Evolutionary conservation across 30 jellyfish, hydroid and myxozoan species (phyloP), one percentile per base, ranked within the genome.

Genomic region (Pelagia noctiluca): DNA sequence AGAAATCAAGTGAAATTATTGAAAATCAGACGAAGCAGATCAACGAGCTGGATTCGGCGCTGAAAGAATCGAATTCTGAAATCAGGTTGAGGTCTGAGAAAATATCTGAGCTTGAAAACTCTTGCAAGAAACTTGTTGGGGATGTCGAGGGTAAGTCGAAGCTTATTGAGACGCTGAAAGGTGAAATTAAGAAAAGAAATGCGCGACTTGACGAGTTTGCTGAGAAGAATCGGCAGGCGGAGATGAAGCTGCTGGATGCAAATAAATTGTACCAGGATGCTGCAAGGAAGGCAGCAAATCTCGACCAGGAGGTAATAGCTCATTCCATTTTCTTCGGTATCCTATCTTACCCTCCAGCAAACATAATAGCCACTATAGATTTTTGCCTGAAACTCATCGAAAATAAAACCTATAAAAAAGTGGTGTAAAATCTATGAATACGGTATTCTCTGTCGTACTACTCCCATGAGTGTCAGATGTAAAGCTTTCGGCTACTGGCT

Each of bases 61-160:
- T 94, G 81, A 78, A 69, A 25, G 95, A 88, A 37, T 86, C 85
- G 26, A 28, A 47, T 63, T 1, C 38, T 35, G 68, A 84, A 65
- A 22, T 66, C 35, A 35, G 29, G 38, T 37, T 25, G 1, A 23
- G 28, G 26, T 10, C 12, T 19, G 63, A 52, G 26, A 52, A 52
- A 19, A 2, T 63, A 3, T 7, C 8, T 21, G 52, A 63, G 57
- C 57, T 63, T 3, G 57, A 63, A 63, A 63, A 3, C 2, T 63
- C 24, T 2, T 30, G 11, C 22, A 25, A 25, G 3, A 50, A 28
- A 10, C 3, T 25, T 13, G 22, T 4, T 22, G 19, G 5, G 11
- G 60, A 3, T 4, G 22, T 50, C 3, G 19, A 63, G 8, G 22
- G 18, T 2, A 63, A 63, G 28, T 63, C 52, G 11, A 28, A 28